Conservation (phyloP, 2,797 vertebrate species). For the Schizopygopsis pylzovi region DNA sequence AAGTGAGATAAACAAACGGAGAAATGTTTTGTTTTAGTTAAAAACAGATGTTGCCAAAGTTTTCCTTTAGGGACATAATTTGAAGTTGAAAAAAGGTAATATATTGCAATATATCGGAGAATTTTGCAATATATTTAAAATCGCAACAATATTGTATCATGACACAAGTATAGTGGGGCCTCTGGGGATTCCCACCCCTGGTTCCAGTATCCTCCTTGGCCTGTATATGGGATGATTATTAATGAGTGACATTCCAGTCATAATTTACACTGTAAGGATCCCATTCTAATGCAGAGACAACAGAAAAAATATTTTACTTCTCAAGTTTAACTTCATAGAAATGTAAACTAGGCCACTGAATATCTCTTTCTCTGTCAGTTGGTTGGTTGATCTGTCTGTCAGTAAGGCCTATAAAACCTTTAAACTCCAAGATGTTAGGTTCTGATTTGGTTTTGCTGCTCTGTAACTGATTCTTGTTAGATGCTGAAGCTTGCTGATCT, state of each 20-base stretch:
- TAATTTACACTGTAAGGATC: background rate
- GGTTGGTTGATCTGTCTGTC: background rate
- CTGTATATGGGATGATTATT: background rate
- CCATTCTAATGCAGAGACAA: slow-evolving; percentile 1
- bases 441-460: background rate
- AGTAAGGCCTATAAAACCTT: slow-evolving; percentile 1
- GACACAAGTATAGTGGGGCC: too few relatives aligned
- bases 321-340: background rate
- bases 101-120: too few relatives aligned
- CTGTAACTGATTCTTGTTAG: slow-evolving; percentile 13
- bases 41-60: too few relatives aligned
- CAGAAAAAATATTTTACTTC: background rate
- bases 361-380: background rate
- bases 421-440: background rate
- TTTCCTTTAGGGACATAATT: too few relatives aligned
- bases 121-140: too few relatives aligned
- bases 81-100: too few relatives aligned
- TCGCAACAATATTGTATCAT: too few relatives aligned
- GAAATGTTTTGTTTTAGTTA: too few relatives aligned
- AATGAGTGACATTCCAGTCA: background rate
- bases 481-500: slow-evolving; percentile 32
- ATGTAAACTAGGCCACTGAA: slow-evolving; percentile 11
- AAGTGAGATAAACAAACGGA: too few relatives aligned
- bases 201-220: background rate
- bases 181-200: too few relatives aligned